Evolutionary conservation across 2,888 invertebrate genomes (phyloP), one percentile per base, ranked within the genome.

Genomic region (Drosophila testacea): DNA sequence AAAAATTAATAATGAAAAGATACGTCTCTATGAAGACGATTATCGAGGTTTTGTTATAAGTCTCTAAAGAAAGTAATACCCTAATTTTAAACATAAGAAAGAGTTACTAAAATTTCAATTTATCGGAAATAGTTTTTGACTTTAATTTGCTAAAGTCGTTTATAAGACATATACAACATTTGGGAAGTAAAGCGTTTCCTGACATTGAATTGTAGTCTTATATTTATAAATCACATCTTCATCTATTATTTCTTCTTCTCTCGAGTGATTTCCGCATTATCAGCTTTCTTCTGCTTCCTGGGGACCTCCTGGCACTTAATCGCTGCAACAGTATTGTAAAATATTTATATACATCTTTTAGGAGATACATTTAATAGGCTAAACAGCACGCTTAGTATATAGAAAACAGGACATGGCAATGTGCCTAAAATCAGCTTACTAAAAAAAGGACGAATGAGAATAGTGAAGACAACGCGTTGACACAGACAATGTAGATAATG

Each of bases 341-440:
- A 88, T 83, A 83, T 88, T 89, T 77, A 89, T 59, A 85, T 73
- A 89, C 80, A 62, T 28, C 66, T 85, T 77, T 88, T 73, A 72
- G 85, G 69, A 69, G 85, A 88, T 68, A 79, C 88, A 50, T 88
- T 82, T 89, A 83, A 83, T 82, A 79, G 90, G 90, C 88, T 84
- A 85, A 84, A 79, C 83, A 89, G 65, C 52, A 63, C 60, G 71
- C 64, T 82, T 79, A 87, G 64, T 56, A 13, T 10, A 16, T 22
- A 0, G 0, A 46, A 46, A 46, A 27, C 28, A 74, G 67, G 69
- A 78, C 69, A 67, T 48, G 57, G 63, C 55, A 65, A 41, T 52
- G 11, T n/a, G 41, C 36, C 38, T 32, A 42, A 83, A 81, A 74
- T 62, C 73, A 75, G 85, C 69, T 87, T 78, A 86, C 66, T 64